Evolutionary conservation across 2,888 invertebrate genomes (phyloP).

Genomic region (Pogonocherus hispidulus): DNA sequence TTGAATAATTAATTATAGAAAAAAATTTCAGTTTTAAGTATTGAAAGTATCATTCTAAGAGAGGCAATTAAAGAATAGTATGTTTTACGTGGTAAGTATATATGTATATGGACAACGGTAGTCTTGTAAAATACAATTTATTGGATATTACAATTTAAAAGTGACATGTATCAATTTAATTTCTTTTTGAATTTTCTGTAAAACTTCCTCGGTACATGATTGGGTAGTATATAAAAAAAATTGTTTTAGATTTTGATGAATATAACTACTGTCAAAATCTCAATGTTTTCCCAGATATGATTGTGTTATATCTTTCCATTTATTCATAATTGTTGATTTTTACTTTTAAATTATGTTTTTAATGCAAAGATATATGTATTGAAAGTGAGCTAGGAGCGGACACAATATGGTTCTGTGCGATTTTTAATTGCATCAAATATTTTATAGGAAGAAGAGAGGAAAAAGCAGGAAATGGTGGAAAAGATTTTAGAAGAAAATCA

Average conservation of each 20-base stretch:
- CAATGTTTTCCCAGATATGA: conserved; percentile 15
- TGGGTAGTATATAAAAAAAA: conserved; percentile 3
- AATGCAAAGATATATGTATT: conserved; percentile 38
- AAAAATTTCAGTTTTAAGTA: too few species aligned
- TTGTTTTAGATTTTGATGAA: neutral
- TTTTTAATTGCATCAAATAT: conserved; percentile 71
- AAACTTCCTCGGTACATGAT: conserved; percentile 22
- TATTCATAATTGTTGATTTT: conserved; percentile 8
- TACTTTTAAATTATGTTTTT: conserved; percentile 27
- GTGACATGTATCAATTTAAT: conserved; percentile 1
- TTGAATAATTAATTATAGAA: too few species aligned
- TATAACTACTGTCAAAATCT: neutral
- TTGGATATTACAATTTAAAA: too few species aligned
- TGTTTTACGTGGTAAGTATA: too few species aligned
- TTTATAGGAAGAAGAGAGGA: conserved; percentile 97
- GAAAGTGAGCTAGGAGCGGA: conserved; percentile 61
- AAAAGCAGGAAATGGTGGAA: conserved; percentile 95
- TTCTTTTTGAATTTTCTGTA: neutral
- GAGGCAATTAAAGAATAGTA: too few species aligned
- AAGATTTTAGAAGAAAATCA: conserved; percentile 98
- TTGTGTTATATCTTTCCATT: conserved; percentile 24
- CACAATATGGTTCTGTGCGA: conserved; percentile 58
- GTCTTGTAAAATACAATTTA: too few species aligned
- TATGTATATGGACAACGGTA: too few species aligned
- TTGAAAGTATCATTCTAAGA: too few species aligned